Evolutionary conservation across 2,113 vertebrate species (phyloP).

Genomic region (Callopanchax toddi): DNA sequence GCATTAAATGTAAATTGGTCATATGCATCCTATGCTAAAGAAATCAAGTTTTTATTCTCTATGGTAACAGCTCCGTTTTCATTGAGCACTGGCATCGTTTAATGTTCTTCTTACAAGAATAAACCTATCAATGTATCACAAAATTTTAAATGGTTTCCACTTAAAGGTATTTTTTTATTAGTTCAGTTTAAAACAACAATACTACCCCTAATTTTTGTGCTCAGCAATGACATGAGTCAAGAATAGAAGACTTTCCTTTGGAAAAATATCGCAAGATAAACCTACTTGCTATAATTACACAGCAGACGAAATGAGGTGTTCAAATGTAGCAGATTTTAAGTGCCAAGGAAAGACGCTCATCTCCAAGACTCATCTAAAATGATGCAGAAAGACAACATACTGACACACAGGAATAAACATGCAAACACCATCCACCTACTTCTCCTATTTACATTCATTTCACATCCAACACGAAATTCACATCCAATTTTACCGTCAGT

Average conservation of each 20-base stretch:
- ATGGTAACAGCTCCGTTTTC: slow-evolving; percentile 68
- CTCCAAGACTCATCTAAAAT: slow-evolving; percentile 43
- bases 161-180: slow-evolving; percentile 15
- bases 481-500: slow-evolving; percentile 72
- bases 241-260: slow-evolving; percentile 6
- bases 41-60: slow-evolving; percentile 53
- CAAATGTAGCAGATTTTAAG: slow-evolving; percentile 43
- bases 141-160: slow-evolving; percentile 61
- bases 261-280: slow-evolving; percentile 34
- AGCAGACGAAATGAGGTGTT: slow-evolving; percentile 45
- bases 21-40: slow-evolving; percentile 38
- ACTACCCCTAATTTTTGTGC: slow-evolving; percentile 28
- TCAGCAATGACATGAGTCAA: slow-evolving; percentile 9
- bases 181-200: slow-evolving; percentile 53
- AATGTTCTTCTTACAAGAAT: slow-evolving; percentile 58
- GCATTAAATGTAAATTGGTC: slow-evolving; percentile 31
- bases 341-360: slow-evolving; percentile 28
- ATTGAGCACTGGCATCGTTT: slow-evolving; percentile 57
- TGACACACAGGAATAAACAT: slow-evolving; percentile 64
- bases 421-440: slow-evolving; percentile 61
- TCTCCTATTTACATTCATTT: slow-evolving; percentile 70
- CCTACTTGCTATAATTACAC: slow-evolving; percentile 43
- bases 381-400: slow-evolving; percentile 47
- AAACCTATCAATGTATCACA: slow-evolving; percentile 71
- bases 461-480: slow-evolving; percentile 70